A percentile compares a stretch with the other conserved stretches of the same genome.
Evolutionary conservation across 2,888 invertebrate genomes (phyloP).

Genomic region (Agrotis exclamationis): DNA sequence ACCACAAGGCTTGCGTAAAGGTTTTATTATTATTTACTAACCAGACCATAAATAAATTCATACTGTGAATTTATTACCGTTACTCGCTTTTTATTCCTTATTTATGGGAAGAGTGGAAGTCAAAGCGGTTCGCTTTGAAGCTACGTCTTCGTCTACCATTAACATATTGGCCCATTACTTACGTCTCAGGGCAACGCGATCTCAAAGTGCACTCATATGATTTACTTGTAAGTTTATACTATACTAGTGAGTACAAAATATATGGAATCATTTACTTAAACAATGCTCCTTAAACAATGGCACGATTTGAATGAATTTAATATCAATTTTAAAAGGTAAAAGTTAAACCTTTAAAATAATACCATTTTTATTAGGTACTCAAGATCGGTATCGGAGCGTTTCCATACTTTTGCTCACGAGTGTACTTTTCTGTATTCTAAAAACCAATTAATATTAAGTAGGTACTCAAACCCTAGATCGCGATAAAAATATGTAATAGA

Average conservation of each 20-base stretch:
- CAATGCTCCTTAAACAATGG: no score
- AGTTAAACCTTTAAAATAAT: no score
- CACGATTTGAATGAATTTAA: no score
- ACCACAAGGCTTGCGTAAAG: slow-evolving; percentile 39
- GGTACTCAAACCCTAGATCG: slow-evolving; percentile 8
- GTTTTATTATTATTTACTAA: slow-evolving; percentile 55
- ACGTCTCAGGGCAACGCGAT: slow-evolving; percentile 14
- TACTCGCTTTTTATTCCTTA: slow-evolving; percentile 44
- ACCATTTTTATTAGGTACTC: no score
- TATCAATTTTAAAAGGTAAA: no score
- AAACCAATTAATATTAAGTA: slow-evolving; percentile 19
- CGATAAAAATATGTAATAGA: slow-evolving; percentile 37
- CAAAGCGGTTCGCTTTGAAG: slow-evolving; percentile 47
- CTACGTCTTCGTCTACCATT: slow-evolving; percentile 37
- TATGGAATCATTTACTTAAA: no score
- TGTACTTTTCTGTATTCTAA: background rate
- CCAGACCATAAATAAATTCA: slow-evolving; percentile 57
- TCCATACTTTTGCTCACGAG: no score
- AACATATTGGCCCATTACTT: slow-evolving; percentile 45
- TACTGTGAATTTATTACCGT: slow-evolving; percentile 56
- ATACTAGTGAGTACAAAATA: no score
- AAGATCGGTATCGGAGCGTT: no score
- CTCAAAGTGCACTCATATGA: slow-evolving; percentile 23
- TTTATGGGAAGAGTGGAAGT: slow-evolving; percentile 53
- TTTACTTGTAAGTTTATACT: background rate